Conservation (phyloP, 2,113 vertebrate species). For the Hippocampus barbouri region DNA sequence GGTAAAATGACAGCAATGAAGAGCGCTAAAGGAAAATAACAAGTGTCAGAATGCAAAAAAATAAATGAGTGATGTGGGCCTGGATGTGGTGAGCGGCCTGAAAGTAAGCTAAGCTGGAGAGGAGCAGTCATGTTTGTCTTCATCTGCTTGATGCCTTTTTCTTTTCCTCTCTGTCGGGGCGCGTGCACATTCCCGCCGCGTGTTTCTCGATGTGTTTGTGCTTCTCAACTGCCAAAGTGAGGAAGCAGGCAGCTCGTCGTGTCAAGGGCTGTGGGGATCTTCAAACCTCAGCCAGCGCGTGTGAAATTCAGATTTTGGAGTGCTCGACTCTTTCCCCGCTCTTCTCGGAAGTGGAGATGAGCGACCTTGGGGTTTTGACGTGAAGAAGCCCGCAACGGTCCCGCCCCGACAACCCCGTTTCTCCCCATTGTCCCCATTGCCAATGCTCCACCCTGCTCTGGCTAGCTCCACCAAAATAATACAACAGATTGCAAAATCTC, state of each 20-base stretch:
- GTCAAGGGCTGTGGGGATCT: constrained; percentile 52
- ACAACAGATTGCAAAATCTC: constrained; percentile 51
- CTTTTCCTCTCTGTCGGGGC: constrained; percentile 56
- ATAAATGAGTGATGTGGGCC: no score
- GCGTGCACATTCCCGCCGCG: constrained; percentile 40
- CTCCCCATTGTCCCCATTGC: background rate
- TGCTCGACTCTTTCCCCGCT: constrained; percentile 46
- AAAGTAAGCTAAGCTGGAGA: constrained; percentile 8
- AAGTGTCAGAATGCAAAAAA: background rate
- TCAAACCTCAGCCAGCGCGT: constrained; percentile 54
- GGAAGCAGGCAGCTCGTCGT: constrained; percentile 50
- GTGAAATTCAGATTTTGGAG: constrained; percentile 64
- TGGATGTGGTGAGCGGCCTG: no score
- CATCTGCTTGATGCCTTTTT: constrained; percentile 59
- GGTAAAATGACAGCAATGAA: constrained; percentile 41
- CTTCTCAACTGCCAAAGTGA: constrained; percentile 45
- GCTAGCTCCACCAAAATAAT: constrained; percentile 33
- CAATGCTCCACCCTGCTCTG: constrained; percentile 35
- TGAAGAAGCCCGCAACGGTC: constrained; percentile 42
- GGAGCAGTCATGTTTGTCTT: constrained; percentile 33
- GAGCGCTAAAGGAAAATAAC: constrained; percentile 24
- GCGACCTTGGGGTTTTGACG: constrained; percentile 50
- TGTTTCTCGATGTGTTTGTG: constrained; percentile 43
- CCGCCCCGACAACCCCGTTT: background rate
- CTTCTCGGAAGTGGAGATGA: constrained; percentile 44